Evolutionary conservation across 2,888 invertebrate genomes (phyloP).

Genomic region (Pseudanteris insignis): DNA sequence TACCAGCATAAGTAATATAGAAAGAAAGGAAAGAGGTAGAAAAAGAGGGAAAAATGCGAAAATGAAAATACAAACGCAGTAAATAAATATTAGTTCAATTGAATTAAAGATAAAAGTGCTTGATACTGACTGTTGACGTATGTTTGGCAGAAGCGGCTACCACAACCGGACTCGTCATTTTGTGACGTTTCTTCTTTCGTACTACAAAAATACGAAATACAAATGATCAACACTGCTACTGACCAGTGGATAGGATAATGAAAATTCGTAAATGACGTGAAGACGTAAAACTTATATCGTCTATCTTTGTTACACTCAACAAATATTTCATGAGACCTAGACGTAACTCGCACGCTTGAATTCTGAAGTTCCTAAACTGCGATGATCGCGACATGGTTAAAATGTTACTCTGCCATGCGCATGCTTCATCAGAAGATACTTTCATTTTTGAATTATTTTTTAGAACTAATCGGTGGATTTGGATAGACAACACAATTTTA

Average conservation of each 20-base stretch:
- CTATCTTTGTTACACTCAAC: slow-evolving; percentile 20
- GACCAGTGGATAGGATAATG: slow-evolving; percentile 2
- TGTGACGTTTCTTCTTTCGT: slow-evolving; percentile 21
- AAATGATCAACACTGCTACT: slow-evolving; percentile 25
- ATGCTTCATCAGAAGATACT: too few relatives aligned
- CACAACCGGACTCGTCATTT: slow-evolving; percentile 76
- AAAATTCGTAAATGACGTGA: slow-evolving; percentile 29
- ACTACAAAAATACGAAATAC: slow-evolving; percentile 33
- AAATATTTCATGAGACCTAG: slow-evolving; percentile 15
- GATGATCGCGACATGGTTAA: not conserved
- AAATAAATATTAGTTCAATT: too few relatives aligned
- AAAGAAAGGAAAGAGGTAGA: too few relatives aligned
- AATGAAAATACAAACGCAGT: too few relatives aligned
- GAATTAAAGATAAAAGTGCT: too few relatives aligned
- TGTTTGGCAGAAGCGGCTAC: slow-evolving; percentile 85
- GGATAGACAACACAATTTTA: too few relatives aligned
- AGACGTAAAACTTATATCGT: slow-evolving; percentile 17
- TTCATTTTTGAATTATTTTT: too few relatives aligned
- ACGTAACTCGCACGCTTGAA: slow-evolving; percentile 20
- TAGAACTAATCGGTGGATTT: too few relatives aligned
- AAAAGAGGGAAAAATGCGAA: too few relatives aligned
- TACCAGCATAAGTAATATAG: too few relatives aligned
- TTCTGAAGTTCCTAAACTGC: slow-evolving; percentile 12
- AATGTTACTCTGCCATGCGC: too few relatives aligned
- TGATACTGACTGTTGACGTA: slow-evolving; percentile 79